These are phyloP conservation scores for Sciurus vulgaris DNA, from an alignment of 2,797 vertebrate species.

Conservation along the genomic window DNA sequence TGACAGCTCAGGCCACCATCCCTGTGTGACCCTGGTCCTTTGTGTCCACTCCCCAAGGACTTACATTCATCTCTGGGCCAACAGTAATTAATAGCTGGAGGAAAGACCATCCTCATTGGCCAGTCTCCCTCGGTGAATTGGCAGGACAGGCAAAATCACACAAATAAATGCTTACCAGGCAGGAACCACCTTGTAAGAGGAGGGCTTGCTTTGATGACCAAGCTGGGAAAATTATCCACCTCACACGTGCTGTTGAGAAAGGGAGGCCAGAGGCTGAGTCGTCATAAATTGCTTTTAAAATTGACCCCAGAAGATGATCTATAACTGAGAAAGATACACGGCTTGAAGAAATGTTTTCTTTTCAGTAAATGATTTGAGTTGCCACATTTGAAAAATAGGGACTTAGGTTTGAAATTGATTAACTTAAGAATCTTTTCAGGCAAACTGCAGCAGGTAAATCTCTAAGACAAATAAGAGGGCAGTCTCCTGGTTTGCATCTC, in stretches of 20 bases:
- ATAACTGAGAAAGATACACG: constrained; percentile 75
- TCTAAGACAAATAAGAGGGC: background rate
- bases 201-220: constrained; percentile 66
- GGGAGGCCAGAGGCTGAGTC: constrained; percentile 79
- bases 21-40: constrained; percentile 79
- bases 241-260: constrained; percentile 73
- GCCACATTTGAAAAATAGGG: constrained; percentile 53
- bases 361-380: constrained; percentile 62
- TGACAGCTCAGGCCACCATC: constrained; percentile 83
- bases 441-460: constrained; percentile 62
- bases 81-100: constrained; percentile 79
- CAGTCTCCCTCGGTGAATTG: background rate
- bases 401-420: constrained; percentile 63
- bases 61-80: constrained; percentile 77
- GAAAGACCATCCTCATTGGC: constrained; percentile 46
- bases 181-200: background rate
- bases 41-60: constrained; percentile 73
- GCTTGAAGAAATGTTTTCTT: constrained; percentile 72
- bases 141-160: constrained; percentile 24
- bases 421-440: constrained; percentile 71
- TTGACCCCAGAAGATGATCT: constrained; percentile 75
- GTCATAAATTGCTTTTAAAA: constrained; percentile 75
- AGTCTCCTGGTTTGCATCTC: constrained; percentile 68
- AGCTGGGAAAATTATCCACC: constrained; percentile 64
- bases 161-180: constrained; percentile 65